Base-by-base conservation (phyloP, 1,140 invertebrate species). In the Idris sp. region DNA sequence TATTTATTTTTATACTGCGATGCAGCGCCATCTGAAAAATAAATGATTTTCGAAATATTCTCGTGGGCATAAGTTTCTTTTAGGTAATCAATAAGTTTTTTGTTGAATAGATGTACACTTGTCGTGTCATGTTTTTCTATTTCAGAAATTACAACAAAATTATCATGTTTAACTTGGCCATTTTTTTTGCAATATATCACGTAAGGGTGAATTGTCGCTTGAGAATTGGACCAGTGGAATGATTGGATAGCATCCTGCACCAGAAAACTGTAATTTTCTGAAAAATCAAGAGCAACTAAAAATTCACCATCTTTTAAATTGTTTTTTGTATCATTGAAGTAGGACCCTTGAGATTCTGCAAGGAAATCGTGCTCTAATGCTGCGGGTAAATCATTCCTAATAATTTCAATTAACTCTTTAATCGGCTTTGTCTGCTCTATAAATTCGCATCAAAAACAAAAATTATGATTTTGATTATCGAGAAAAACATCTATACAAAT, bases 231-330 rank as follows among this genome's bases (percentile, higher is more conserved):
- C 46, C 46, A 49, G 22, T 49, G 46, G 22, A 35, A 49, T 2
- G 28, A 49, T 49, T 49, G 30, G 10, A 49, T 22, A 0, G 46
- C 46, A 49, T 49, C 46, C 22, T 49, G 46, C 19, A 49, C 8
- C 1, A 7, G 8, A 10, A 33, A 49, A 22, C 28, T 35, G 11
- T 49, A 49, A 35, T 49, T 49, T 10, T 49, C 46, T 3, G 46
- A 9, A 49, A 49, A 49, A 49, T 35, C 46, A 1, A 33, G 15
- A n/a, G n/a, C n/a, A n/a, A n/a, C n/a, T n/a, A n/a, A n/a, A n/a
- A n/a, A n/a, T n/a, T n/a, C n/a, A n/a, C n/a, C n/a, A n/a, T n/a
- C n/a, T n/a, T n/a, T n/a, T n/a, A n/a, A n/a, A n/a, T n/a, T n/a
- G n/a, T n/a, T n/a, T n/a, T n/a, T n/a, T n/a, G n/a, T n/a, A n/a